Evolutionary conservation across 2,888 invertebrate genomes (phyloP).

Genomic region (Rhingia rostrata): DNA sequence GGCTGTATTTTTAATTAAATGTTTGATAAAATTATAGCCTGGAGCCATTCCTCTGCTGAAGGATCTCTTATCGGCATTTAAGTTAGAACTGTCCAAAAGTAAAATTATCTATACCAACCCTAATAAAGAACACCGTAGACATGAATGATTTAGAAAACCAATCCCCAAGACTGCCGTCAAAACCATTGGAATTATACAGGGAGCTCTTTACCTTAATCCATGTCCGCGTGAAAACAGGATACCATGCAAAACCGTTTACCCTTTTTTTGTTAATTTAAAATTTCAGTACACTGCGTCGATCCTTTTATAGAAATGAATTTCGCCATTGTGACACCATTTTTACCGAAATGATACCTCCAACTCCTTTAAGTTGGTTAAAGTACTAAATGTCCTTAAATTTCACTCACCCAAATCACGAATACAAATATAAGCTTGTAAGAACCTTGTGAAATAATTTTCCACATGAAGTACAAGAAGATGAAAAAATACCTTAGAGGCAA

Average conservation of each 20-base stretch:
- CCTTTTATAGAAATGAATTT: conserved; percentile 19
- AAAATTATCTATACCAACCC: too few species aligned
- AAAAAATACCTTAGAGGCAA: conserved; percentile 35
- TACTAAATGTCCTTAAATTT: conserved; percentile 44
- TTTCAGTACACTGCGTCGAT: conserved; percentile 19
- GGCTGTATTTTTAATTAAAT: too few species aligned
- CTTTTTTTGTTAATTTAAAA: conserved; percentile 35
- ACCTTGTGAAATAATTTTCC: conserved; percentile 2
- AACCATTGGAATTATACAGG: too few species aligned
- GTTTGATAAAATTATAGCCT: too few species aligned
- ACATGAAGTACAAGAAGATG: conserved; percentile 2
- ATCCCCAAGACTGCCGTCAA: too few species aligned
- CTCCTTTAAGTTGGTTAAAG: conserved; percentile 38
- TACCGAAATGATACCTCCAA: neutral
- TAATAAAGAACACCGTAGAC: too few species aligned
- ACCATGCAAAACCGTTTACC: conserved; percentile 16
- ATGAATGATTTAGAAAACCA: too few species aligned
- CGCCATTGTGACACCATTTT: conserved; percentile 21
- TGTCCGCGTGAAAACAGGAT: conserved; percentile 8
- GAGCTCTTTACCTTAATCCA: neutral
- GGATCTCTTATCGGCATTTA: too few species aligned
- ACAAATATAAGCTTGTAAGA: neutral
- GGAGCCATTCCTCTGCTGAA: too few species aligned
- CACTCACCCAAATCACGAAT: neutral
- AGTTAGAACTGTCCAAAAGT: too few species aligned